Evolutionary conservation across 1,140 invertebrate genomes (phyloP), one percentile per base, ranked within the genome.

Genomic region (Diploscapter pachys): DNA sequence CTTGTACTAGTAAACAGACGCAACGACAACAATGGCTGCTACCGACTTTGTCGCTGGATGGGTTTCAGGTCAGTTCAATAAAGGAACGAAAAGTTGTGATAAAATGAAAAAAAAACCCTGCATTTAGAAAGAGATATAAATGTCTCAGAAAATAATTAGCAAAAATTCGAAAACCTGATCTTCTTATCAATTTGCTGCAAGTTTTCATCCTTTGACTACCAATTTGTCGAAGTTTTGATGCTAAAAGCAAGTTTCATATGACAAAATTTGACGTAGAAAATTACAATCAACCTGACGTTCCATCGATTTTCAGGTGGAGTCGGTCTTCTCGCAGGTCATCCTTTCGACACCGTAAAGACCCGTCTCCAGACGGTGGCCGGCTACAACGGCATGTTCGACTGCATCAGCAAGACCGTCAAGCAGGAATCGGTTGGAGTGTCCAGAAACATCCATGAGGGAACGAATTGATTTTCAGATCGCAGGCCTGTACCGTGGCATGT

Each of bases 401-500:
- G 79, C 63, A 75, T 86, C 31, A 72, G 72, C 4, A 80, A 82
- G 52, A 86, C 87, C 4, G 81, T 87, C 52, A 86, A 85, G 77
- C 84, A 86, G 78, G 87, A 88, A 79, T 85, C 87, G 78, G 87
- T 89, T 83, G 80, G 81, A 63, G 13, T 9, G 57, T 48, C 9
- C n/a, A 3, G 11, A 62, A 55, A 3, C 52, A 75, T 59, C 13
- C 48, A 55, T 61, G 3, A 61, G 56, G 3, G 8, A 6, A 0
- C 9, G 13, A 52, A 57, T 4, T 62, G 63, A 51, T n/a, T 62
- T 70, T 6, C 81, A 90, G 90, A 78, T 89, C 31, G 85, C 86
- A 81, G 91, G 91, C 53, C 90, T 91, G 79, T 92, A 90, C 85
- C 90, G 90, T 83, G 92, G 92, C 3, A 87, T 92, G 88, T 85